Conservation (phyloP, 2,113 vertebrate genomes). For the Pseudorhombus dupliciocellatus region DNA sequence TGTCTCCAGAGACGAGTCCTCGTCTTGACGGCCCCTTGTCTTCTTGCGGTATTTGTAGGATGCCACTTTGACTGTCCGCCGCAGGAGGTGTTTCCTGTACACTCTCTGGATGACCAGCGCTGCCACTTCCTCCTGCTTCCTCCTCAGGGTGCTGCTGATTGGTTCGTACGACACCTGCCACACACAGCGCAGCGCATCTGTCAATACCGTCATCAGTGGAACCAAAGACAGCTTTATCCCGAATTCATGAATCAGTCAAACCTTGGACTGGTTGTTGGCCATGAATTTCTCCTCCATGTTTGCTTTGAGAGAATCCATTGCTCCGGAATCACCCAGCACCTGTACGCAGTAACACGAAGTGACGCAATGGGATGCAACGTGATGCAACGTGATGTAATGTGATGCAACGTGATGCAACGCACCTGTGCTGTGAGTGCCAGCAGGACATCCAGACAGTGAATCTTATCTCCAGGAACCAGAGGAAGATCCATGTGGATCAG, state of each 20-base stretch:
- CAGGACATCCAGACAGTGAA: conserved; percentile 95
- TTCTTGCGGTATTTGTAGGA: conserved; percentile 85
- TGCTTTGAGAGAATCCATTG: conserved; percentile 92
- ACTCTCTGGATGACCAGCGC: conserved; percentile 90
- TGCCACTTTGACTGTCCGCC: conserved; percentile 83
- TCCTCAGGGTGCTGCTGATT: conserved; percentile 92
- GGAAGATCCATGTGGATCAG: conserved; percentile 92
- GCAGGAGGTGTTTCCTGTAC: conserved; percentile 87
- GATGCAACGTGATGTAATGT: no score
- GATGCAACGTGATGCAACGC: no score
- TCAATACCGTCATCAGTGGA: no score
- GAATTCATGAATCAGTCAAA: no score
- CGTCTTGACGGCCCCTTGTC: fast-evolving
- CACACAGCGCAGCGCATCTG: no score
- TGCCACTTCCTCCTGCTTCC: conserved; percentile 93
- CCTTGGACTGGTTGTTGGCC: conserved; percentile 93
- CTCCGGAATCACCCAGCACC: conserved; percentile 89
- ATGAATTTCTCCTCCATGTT: conserved; percentile 98
- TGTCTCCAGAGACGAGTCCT: conserved; percentile 72
- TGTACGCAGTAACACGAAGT: no score
- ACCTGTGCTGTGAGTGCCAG: conserved; percentile 93
- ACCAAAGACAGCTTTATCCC: no score
- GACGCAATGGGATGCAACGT: no score
- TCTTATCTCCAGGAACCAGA: conserved; percentile 94
- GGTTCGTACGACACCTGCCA: conserved; percentile 85